Conservation (phyloP, 1,140 invertebrate genomes). For the Protaetia brevitarsis region DNA sequence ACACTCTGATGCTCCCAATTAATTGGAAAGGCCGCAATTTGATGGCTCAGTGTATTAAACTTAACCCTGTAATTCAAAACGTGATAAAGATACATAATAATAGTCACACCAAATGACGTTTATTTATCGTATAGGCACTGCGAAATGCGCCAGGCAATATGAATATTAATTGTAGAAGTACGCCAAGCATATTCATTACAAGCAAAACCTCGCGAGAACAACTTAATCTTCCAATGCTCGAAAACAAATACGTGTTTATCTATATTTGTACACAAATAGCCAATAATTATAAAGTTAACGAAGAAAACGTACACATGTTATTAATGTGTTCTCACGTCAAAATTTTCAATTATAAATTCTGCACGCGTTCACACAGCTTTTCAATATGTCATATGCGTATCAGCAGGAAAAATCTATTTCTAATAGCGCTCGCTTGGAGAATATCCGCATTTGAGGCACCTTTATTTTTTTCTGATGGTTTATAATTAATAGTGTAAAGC, state of each 20-base stretch:
- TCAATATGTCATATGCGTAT: neutral
- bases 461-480: neutral
- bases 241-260: neutral
- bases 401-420: neutral
- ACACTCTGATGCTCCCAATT: too few relatives aligned
- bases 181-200: too few relatives aligned
- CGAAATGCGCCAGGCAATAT: too few relatives aligned
- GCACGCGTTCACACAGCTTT: neutral
- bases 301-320: neutral
- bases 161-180: too few relatives aligned
- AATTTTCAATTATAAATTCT: conserved; percentile 11
- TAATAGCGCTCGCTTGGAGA: neutral
- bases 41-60: too few relatives aligned
- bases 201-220: too few relatives aligned
- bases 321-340: conserved; percentile 6
- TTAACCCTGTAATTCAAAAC: too few relatives aligned
- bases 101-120: too few relatives aligned
- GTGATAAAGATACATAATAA: too few relatives aligned
- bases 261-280: conserved; percentile 3
- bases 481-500: conserved; percentile 20
- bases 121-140: too few relatives aligned
- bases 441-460: neutral
- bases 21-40: too few relatives aligned
- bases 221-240: neutral
- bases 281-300: conserved; percentile 2